These are phyloP conservation scores for Ectropis crepuscularia DNA, from an alignment of 2,888 invertebrate species.

Conservation along the genomic window DNA sequence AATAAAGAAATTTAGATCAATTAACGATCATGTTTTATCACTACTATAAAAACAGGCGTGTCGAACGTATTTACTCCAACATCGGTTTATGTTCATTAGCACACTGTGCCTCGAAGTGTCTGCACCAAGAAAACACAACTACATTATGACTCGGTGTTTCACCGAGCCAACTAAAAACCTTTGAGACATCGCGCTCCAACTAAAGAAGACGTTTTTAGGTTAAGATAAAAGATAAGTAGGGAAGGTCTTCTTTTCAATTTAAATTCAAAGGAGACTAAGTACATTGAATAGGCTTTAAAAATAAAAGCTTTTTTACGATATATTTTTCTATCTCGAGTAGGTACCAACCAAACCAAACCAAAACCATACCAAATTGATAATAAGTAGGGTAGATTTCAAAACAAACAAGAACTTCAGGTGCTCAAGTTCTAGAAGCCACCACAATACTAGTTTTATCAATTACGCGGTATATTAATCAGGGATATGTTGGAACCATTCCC, in stretches of 20 bases:
- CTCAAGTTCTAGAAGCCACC: too few relatives aligned
- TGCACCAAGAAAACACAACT: constrained; percentile 23
- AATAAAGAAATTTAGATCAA: too few relatives aligned
- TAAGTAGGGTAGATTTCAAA: too few relatives aligned
- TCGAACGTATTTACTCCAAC: constrained; percentile 13
- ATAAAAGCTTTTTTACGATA: not conserved
- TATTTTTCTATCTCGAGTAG: not conserved
- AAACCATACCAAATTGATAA: too few relatives aligned
- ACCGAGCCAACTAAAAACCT: constrained; percentile 15
- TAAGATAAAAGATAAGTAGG: constrained; percentile 16
- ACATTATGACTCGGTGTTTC: constrained; percentile 6
- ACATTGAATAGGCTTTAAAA: not conserved
- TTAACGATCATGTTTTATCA: constrained; percentile 8
- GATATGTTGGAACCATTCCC: too few relatives aligned
- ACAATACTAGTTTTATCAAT: too few relatives aligned
- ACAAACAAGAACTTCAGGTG: too few relatives aligned
- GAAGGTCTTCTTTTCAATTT: constrained; percentile 24
- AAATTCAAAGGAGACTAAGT: constrained; percentile 9
- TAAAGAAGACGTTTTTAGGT: constrained; percentile 25
- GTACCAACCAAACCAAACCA: too few relatives aligned
- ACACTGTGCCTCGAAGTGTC: constrained; percentile 4
- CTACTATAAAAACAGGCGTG: constrained; percentile 1
- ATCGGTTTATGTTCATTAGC: constrained; percentile 14
- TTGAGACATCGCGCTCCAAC: constrained; percentile 26
- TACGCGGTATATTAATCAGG: too few relatives aligned